These are phyloP conservation scores for Leptinotarsa haldemani DNA, from an alignment of 2,888 invertebrate species.

Conservation along the genomic window DNA sequence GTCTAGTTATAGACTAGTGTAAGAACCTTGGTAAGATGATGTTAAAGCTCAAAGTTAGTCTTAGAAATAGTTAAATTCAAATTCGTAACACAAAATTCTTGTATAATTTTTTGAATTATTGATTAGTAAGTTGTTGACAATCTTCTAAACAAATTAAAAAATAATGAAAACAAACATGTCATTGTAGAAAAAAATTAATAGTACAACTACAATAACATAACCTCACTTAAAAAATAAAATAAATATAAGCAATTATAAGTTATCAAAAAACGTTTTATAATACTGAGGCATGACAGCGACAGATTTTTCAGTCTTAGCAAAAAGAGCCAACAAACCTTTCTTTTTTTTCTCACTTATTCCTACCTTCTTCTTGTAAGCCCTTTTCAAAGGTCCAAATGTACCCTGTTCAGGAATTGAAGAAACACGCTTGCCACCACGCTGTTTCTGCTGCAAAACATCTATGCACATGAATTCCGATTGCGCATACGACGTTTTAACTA, in stretches of 20 bases:
- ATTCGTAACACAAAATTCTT: too few relatives aligned
- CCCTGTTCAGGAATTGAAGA: background rate
- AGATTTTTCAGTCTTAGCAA: conserved; percentile 12
- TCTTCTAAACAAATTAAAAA: conserved; percentile 23
- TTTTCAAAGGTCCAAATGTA: conserved; percentile 19
- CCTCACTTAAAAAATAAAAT: conserved; percentile 23
- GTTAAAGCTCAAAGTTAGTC: too few relatives aligned
- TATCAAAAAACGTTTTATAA: conserved; percentile 23
- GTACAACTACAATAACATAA: conserved; percentile 22
- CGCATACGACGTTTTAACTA: conserved; percentile 9
- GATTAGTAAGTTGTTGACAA: conserved; percentile 5
- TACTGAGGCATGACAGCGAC: conserved; percentile 20
- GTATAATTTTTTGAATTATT: too few relatives aligned
- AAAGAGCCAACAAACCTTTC: conserved; percentile 6
- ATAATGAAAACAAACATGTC: conserved; percentile 20
- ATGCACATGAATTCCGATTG: conserved; percentile 14
- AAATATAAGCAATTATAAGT: conserved; percentile 23
- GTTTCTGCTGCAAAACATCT: conserved; percentile 11
- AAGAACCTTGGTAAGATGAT: too few relatives aligned
- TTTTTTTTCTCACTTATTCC: conserved; percentile 26
- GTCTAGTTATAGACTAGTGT: too few relatives aligned
- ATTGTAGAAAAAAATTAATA: conserved; percentile 18
- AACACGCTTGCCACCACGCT: conserved; percentile 7
- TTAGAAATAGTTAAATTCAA: too few relatives aligned
- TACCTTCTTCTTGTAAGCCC: conserved; percentile 23